phyloP scores from a whole-genome alignment of 2,888 invertebrate species.

The Cheilosia scutellata region DNA sequence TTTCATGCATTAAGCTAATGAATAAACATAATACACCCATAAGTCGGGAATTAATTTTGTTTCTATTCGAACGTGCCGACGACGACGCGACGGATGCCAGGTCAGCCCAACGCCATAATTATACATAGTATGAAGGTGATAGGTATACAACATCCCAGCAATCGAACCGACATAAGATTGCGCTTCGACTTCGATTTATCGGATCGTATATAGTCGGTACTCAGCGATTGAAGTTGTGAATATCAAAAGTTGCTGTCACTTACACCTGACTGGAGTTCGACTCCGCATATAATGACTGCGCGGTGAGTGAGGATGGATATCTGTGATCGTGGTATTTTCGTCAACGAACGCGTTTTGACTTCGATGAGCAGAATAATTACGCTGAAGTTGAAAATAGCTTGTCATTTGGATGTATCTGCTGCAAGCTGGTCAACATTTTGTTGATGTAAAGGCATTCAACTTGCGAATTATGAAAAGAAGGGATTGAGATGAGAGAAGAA shows the following conservation, averaged over 20 bases:
- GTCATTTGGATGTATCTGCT: too few species aligned
- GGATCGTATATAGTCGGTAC: constrained; percentile 36
- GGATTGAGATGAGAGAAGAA: too few species aligned
- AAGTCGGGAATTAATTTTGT: constrained; percentile 73
- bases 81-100: constrained; percentile 40
- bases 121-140: too few species aligned
- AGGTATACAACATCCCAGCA: too few species aligned
- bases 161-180: constrained; percentile 53
- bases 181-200: constrained; percentile 53
- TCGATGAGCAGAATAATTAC: too few species aligned
- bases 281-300: constrained; percentile 35
- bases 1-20: constrained; percentile 75
- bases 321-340: constrained; percentile 55
- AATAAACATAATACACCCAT: constrained; percentile 71
- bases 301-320: constrained; percentile 46
- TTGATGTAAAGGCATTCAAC: too few species aligned
- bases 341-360: too few species aligned
- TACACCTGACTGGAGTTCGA: constrained; percentile 54
- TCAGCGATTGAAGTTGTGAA: constrained; percentile 63
- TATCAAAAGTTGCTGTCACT: constrained; percentile 59
- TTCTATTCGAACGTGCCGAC: constrained; percentile 67
- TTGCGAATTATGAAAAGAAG: too few species aligned
- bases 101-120: constrained; percentile 43
- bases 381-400: too few species aligned
- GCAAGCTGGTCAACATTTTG: too few species aligned